A percentile compares a stretch with the other conserved stretches of the same genome.
These are phyloP conservation scores for Micropoecilia bifurca DNA, from an alignment of 2,797 vertebrate genomes.

Conservation along the genomic window DNA sequence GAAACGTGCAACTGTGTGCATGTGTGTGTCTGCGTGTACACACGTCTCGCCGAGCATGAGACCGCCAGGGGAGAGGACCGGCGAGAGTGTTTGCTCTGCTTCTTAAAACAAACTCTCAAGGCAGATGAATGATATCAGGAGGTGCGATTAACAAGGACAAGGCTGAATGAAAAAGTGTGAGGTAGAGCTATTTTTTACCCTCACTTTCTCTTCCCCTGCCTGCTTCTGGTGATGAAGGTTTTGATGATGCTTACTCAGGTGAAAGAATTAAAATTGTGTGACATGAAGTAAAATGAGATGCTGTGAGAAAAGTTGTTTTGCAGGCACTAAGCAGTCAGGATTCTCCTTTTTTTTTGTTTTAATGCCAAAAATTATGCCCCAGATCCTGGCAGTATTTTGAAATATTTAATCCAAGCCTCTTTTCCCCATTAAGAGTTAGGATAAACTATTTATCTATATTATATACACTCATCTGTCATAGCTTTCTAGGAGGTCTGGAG, in stretches of 20 bases:
- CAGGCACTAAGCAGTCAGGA: not conserved
- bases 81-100: conserved; percentile 67
- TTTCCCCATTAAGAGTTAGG: conserved; percentile 71
- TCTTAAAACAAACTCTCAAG: conserved; percentile 79
- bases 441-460: conserved; percentile 77
- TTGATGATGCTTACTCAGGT: conserved; percentile 46
- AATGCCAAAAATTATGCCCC: conserved; percentile 41
- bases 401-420: conserved; percentile 41
- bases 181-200: conserved; percentile 46
- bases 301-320: conserved; percentile 10
- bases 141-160: conserved; percentile 68
- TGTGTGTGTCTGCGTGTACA: conserved; percentile 14
- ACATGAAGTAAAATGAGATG: conserved; percentile 18
- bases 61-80: conserved; percentile 68
- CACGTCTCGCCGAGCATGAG: conserved; percentile 48
- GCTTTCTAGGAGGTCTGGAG: conserved; percentile 53
- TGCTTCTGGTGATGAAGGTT: conserved; percentile 35
- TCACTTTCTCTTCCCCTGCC: conserved; percentile 31
- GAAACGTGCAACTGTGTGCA: conserved; percentile 5
- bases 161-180: conserved; percentile 68
- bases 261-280: conserved; percentile 13
- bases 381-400: conserved; percentile 38
- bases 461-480: conserved; percentile 76
- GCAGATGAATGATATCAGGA: conserved; percentile 78
- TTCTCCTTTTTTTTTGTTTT: conserved; percentile 19